These are phyloP conservation scores for Corynorhinus townsendii DNA, from an alignment of 2,113 vertebrate genomes.

Conservation along the genomic window DNA sequence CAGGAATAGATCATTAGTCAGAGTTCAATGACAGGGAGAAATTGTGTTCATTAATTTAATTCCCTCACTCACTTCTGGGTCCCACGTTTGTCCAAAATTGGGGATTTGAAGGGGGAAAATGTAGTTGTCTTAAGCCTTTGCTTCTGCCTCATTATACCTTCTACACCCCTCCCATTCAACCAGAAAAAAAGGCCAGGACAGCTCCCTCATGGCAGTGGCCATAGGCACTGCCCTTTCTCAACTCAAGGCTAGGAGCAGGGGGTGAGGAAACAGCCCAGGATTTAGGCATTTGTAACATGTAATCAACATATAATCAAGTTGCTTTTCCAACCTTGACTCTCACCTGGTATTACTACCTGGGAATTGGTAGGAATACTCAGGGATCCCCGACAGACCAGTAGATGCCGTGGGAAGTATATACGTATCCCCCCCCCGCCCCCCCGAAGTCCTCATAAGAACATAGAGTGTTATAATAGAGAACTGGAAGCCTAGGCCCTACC, in stretches of 20 bases:
- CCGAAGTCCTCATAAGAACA: not conserved
- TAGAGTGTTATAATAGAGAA: rapidly evolving
- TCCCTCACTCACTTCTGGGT: constrained; percentile 76
- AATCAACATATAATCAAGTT: not conserved
- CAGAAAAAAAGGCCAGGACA: not conserved
- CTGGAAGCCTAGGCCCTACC: not conserved
- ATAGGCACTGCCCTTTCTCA: not conserved
- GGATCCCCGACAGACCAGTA: rapidly evolving
- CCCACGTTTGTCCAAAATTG: constrained; percentile 73
- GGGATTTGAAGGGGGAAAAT: constrained; percentile 62
- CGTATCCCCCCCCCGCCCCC: rapidly evolving
- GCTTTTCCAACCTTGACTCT: not conserved
- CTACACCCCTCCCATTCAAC: not conserved
- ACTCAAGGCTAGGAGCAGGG: not conserved
- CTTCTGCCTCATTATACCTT: not conserved
- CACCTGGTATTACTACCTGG: not conserved
- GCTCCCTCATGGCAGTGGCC: not conserved
- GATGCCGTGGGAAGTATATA: not conserved
- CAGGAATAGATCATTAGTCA: constrained; percentile 88
- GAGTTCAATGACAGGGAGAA: constrained; percentile 84
- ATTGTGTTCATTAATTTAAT: constrained; percentile 87
- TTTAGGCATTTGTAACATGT: not conserved
- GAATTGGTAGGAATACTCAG: not conserved
- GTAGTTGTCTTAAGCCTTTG: not conserved
- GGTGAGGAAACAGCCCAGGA: not conserved